Conservation (phyloP, 2,113 vertebrate genomes). For the Delphinapterus leucas region DNA sequence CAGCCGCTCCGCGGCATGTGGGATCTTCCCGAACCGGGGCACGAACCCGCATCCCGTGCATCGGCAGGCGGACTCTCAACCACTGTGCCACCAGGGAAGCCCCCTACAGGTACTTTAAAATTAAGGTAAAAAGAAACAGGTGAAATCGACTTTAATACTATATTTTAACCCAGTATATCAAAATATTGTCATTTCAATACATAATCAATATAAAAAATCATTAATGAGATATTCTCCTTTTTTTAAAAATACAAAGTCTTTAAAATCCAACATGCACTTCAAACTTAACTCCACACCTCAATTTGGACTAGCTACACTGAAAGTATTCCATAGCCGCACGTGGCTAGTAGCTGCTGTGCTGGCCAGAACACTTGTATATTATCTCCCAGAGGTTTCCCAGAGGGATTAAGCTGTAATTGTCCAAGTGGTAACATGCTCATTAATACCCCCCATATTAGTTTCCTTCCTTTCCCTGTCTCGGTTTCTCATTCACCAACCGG, state of each 20-base stretch:
- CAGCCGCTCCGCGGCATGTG: no score
- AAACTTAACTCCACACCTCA: neutral
- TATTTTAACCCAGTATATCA: neutral
- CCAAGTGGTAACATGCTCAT: neutral
- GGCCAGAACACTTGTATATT: neutral
- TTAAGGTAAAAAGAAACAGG: conserved; percentile 8
- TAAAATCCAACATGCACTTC: neutral
- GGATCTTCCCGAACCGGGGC: no score
- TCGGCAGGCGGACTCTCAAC: no score
- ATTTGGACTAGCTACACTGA: neutral
- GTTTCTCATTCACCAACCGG: neutral
- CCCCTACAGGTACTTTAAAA: neutral
- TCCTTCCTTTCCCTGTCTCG: neutral
- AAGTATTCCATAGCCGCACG: neutral
- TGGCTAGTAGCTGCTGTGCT: neutral
- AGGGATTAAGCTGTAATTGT: neutral
- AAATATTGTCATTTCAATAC: neutral
- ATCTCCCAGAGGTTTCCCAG: neutral
- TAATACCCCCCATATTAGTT: neutral
- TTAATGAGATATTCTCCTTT: neutral
- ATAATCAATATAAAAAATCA: neutral
- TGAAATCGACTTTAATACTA: neutral
- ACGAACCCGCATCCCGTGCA: no score
- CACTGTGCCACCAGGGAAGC: no score
- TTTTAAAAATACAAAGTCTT: neutral